Conservation (phyloP, 2,888 invertebrate genomes). For the Idaea aversata region DNA sequence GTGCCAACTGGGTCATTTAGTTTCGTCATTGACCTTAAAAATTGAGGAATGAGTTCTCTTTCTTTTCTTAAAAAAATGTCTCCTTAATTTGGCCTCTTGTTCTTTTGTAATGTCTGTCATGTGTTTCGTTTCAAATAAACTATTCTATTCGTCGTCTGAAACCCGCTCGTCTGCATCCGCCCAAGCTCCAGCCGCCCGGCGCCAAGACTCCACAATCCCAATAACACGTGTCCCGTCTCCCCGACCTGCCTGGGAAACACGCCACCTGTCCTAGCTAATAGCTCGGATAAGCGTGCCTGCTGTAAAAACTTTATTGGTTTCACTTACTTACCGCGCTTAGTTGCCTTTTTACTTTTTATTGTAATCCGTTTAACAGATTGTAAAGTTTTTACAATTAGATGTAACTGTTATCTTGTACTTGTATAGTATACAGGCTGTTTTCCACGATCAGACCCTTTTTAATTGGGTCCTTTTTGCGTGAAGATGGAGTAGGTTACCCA, state of each 20-base stretch:
- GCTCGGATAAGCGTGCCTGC: background rate
- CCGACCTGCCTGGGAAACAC: background rate
- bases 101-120: too few species aligned
- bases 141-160: slow-evolving; percentile 5
- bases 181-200: slow-evolving; percentile 63
- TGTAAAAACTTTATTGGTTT: slow-evolving; percentile 1
- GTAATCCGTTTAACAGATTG: background rate
- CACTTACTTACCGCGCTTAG: background rate
- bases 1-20: too few species aligned
- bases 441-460: too few species aligned
- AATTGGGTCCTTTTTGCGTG: too few species aligned
- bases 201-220: slow-evolving; percentile 62
- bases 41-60: too few species aligned
- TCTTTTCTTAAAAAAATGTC: too few species aligned
- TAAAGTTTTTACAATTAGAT: background rate
- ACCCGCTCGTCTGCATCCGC: slow-evolving; percentile 40
- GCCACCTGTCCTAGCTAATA: background rate
- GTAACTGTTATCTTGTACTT: too few species aligned
- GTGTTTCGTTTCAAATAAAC: too few species aligned
- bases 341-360: background rate
- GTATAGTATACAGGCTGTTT: too few species aligned
- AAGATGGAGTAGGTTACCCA: too few species aligned
- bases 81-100: too few species aligned
- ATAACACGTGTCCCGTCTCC: slow-evolving; percentile 61
- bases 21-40: too few species aligned